Evolutionary conservation across 2,797 vertebrate genomes (phyloP).

Genomic region (Acropternis orthonyx): DNA sequence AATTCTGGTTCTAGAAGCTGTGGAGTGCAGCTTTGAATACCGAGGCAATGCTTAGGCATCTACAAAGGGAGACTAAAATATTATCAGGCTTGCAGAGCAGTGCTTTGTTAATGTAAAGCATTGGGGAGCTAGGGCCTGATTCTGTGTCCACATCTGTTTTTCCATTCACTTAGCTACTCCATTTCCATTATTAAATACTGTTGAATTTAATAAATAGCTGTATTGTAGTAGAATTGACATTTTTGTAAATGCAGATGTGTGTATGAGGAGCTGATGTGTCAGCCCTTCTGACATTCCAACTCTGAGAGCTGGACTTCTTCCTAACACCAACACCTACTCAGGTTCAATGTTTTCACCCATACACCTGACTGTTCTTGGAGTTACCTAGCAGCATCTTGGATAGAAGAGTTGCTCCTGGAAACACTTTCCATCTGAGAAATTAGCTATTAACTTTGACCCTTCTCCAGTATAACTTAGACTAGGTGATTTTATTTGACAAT

Average conservation of each 20-base stretch:
- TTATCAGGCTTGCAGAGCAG: background rate
- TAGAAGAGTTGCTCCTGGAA: background rate
- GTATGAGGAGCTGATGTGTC: background rate
- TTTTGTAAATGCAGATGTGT: background rate
- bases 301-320: background rate
- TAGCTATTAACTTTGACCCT: background rate
- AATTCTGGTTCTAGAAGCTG: background rate
- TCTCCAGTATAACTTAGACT: background rate
- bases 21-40: background rate
- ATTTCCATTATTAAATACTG: background rate
- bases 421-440: background rate
- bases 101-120: background rate
- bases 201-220: background rate
- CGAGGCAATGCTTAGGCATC: background rate
- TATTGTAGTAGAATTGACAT: background rate
- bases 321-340: background rate
- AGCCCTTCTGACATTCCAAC: background rate
- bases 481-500: constrained; percentile 5
- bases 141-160: background rate
- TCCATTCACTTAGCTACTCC: background rate
- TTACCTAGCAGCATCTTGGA: background rate
- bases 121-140: background rate
- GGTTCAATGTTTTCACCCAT: background rate
- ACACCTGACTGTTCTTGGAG: background rate
- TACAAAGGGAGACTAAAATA: background rate